These are phyloP conservation scores for Triops longicaudatus DNA, from an alignment of 1,140 invertebrate species.

Conservation along the genomic window DNA sequence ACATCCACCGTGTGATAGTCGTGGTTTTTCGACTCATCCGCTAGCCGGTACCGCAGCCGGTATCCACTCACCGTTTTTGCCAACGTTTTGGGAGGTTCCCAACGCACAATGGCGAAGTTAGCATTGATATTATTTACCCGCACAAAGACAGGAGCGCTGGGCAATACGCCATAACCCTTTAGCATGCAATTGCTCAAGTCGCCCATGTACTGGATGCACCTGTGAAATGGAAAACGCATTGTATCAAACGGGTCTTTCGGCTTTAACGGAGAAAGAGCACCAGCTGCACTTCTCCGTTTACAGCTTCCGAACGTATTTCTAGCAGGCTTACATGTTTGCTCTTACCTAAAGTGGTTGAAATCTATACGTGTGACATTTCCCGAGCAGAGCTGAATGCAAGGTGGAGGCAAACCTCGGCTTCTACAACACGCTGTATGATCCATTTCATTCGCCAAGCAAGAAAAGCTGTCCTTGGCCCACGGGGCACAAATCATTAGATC, in stretches of 20 bases:
- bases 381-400: constrained; percentile 63
- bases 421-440: constrained; percentile 73
- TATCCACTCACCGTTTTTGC: constrained; percentile 61
- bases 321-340: constrained; percentile 27
- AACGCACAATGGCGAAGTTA: constrained; percentile 66
- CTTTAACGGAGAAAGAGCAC: neutral
- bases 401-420: constrained; percentile 57
- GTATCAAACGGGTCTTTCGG: neutral
- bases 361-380: constrained; percentile 67
- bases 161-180: constrained; percentile 70
- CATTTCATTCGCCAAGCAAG: constrained; percentile 65
- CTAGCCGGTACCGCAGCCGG: constrained; percentile 54
- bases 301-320: neutral
- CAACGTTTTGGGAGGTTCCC: constrained; percentile 59
- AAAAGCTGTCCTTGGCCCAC: constrained; percentile 66
- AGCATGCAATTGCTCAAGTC: constrained; percentile 68
- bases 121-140: constrained; percentile 60
- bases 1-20: constrained; percentile 37
- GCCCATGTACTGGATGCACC: constrained; percentile 68
- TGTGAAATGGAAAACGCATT: constrained; percentile 35
- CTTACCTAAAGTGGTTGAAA: constrained; percentile 69
- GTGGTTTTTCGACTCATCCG: constrained; percentile 39
- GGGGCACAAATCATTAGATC: constrained; percentile 79
- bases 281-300: neutral
- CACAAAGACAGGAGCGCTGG: constrained; percentile 55